Conservation (phyloP, 2,113 vertebrate genomes). For the Caracal caracal region DNA sequence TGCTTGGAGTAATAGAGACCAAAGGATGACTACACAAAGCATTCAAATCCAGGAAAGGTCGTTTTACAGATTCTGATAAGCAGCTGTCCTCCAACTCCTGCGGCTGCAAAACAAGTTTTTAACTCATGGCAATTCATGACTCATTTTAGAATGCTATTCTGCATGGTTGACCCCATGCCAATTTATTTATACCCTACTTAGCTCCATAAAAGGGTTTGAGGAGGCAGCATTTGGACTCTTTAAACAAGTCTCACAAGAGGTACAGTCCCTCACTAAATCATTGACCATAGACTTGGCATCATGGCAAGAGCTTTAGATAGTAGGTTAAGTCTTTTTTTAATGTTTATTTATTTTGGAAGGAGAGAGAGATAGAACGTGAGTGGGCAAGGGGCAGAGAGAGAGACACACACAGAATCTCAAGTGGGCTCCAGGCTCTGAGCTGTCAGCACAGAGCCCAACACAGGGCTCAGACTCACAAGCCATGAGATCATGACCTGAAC, state of each 20-base stretch:
- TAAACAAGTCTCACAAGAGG: neutral
- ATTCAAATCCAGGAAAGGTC: constrained; percentile 52
- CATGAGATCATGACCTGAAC: no score
- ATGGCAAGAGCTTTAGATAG: neutral
- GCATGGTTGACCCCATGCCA: constrained; percentile 36
- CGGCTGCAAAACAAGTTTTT: constrained; percentile 50
- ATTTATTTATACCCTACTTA: constrained; percentile 49
- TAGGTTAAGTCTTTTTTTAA: neutral
- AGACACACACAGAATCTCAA: no score
- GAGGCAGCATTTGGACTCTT: constrained; percentile 19
- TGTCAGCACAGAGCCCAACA: no score
- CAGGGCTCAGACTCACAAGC: no score
- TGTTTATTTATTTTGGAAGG: neutral
- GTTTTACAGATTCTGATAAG: neutral
- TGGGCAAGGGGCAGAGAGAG: no score
- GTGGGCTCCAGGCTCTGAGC: no score
- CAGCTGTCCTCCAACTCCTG: constrained; percentile 44
- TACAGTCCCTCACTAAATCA: neutral
- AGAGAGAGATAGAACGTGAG: no score
- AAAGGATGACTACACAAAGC: constrained; percentile 36
- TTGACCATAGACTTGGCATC: neutral
- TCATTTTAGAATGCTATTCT: constrained; percentile 67
- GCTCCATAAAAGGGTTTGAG: constrained; percentile 39
- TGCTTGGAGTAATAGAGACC: neutral
- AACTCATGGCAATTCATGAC: constrained; percentile 42